Conservation (phyloP, 2,113 vertebrate species). For the Psammodynastes pulverulentus region DNA sequence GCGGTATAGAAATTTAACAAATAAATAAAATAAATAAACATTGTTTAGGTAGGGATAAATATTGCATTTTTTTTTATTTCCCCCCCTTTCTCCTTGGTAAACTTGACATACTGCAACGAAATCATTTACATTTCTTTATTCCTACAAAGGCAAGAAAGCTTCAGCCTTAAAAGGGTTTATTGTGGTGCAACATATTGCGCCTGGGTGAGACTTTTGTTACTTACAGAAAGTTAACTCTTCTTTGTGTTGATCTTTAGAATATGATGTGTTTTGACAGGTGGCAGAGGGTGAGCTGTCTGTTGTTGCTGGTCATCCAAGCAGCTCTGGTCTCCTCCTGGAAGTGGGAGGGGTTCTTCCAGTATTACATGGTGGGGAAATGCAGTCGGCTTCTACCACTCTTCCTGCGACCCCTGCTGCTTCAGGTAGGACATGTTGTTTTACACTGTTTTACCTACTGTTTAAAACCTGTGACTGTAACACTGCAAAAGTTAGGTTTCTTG, state of each 20-base stretch:
- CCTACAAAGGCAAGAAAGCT: neutral
- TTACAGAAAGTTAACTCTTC: neutral
- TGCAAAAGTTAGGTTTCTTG: constrained; percentile 34
- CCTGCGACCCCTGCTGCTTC: constrained; percentile 83
- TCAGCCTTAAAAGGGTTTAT: neutral
- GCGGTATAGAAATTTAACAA: too few relatives aligned
- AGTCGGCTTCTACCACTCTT: constrained; percentile 74
- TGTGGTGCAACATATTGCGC: neutral
- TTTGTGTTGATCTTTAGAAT: constrained; percentile 23
- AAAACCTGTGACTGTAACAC: neutral
- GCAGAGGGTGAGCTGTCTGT: constrained; percentile 75
- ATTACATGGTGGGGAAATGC: constrained; percentile 84
- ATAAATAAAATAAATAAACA: too few relatives aligned
- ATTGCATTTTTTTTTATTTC: neutral
- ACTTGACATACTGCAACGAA: neutral
- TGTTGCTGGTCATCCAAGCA: constrained; percentile 70
- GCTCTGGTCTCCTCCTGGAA: constrained; percentile 80
- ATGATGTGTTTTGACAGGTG: constrained; percentile 71
- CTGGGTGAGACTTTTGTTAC: neutral
- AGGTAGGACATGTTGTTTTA: constrained; percentile 67
- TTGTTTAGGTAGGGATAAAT: neutral
- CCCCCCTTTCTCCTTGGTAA: too few relatives aligned
- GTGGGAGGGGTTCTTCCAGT: constrained; percentile 83
- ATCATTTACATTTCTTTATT: neutral
- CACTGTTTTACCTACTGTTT: constrained; percentile 24